These are phyloP conservation scores for Zhuqinia jingwanae DNA, from an alignment of 2,888 invertebrate genomes.

Conservation along the genomic window DNA sequence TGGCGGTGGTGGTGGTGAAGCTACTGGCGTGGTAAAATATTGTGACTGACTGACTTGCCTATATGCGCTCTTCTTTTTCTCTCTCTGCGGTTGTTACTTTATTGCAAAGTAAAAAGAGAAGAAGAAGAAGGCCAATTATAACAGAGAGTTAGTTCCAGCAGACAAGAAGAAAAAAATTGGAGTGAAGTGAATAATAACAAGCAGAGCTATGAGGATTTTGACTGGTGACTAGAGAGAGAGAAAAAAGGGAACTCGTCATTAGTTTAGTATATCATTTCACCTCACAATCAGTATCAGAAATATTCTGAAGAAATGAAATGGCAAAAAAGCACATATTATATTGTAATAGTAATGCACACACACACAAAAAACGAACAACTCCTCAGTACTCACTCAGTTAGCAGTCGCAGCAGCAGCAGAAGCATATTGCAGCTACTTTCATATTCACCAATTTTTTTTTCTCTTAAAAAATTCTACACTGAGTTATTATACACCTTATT, in stretches of 20 bases:
- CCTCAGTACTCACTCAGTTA: background rate
- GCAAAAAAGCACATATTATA: no score
- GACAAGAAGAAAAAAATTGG: slow-evolving; percentile 34
- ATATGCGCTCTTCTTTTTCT: no score
- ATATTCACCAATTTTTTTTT: slow-evolving; percentile 49
- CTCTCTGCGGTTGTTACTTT: slow-evolving; percentile 32
- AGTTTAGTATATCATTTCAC: slow-evolving; percentile 16
- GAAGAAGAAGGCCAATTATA: slow-evolving; percentile 63
- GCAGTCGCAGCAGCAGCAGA: no score
- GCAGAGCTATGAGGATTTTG: background rate
- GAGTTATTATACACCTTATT: slow-evolving; percentile 57
- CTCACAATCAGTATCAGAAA: slow-evolving; percentile 20
- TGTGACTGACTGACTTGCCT: slow-evolving; percentile 39
- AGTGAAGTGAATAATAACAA: slow-evolving; percentile 49
- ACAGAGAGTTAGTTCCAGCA: slow-evolving; percentile 38
- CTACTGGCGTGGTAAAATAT: background rate
- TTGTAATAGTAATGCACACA: slow-evolving; percentile 20
- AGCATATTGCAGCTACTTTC: slow-evolving; percentile 60
- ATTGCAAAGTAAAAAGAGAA: slow-evolving; percentile 32
- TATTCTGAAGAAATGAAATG: no score
- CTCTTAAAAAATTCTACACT: slow-evolving; percentile 20
- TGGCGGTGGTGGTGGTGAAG: background rate
- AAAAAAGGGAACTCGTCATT: slow-evolving; percentile 9
- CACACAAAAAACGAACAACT: slow-evolving; percentile 18
- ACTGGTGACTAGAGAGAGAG: background rate